phyloP scores from a whole-genome alignment of 2,888 invertebrate genomes.

The Cephus pygmeus region DNA sequence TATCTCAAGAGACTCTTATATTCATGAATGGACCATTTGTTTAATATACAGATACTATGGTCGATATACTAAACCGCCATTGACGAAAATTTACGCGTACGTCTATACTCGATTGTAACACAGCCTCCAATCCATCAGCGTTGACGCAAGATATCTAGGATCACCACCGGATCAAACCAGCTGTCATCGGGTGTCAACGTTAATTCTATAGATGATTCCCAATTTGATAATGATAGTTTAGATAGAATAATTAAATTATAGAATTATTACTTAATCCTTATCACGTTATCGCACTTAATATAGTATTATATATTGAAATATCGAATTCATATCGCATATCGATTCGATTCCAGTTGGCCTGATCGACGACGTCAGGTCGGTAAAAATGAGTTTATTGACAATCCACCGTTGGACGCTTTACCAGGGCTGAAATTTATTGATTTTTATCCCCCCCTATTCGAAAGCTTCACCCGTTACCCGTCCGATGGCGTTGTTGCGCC shows the following conservation, averaged over 20 bases:
- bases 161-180: neutral
- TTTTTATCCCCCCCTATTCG: conserved; percentile 28
- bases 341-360: neutral
- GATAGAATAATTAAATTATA: neutral
- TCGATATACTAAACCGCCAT: neutral
- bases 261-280: neutral
- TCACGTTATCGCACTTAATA: neutral
- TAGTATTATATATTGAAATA: neutral
- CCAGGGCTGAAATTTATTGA: conserved; percentile 27
- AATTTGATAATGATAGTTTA: neutral
- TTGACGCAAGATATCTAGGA: neutral
- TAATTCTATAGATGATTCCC: neutral
- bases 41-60: neutral
- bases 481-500: conserved; percentile 34
- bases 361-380: neutral
- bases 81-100: neutral
- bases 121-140: neutral
- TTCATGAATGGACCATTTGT: neutral
- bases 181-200: neutral
- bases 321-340: neutral
- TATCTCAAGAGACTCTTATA: neutral
- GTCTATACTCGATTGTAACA: neutral
- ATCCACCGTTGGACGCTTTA: conserved; percentile 22
- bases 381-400: neutral
- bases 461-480: conserved; percentile 30